These are phyloP conservation scores for Actinostola sp. DNA, from an alignment of 92 coral and sea anemone species.

Conservation along the genomic window DNA sequence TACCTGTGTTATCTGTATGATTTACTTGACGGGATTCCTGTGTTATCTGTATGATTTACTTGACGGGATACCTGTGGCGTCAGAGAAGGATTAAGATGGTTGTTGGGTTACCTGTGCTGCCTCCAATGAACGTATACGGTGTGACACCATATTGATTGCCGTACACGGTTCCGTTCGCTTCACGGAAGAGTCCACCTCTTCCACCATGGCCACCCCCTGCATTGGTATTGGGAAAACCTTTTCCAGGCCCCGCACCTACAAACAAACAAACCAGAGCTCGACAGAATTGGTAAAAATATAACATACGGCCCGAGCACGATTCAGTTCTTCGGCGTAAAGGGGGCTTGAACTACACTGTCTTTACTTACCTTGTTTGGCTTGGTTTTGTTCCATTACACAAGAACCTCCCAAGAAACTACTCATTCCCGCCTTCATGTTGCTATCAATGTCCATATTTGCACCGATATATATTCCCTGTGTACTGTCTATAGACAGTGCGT, in stretches of 20 bases:
- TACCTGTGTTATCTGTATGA: too few relatives aligned
- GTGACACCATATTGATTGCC: slow-evolving; percentile 41
- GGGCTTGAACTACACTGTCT: too few relatives aligned
- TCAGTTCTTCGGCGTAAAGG: too few relatives aligned
- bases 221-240: slow-evolving; percentile 18
- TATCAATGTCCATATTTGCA: slow-evolving; percentile 32
- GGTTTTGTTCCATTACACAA: slow-evolving; percentile 18
- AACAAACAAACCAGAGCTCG: background rate
- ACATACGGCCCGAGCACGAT: too few relatives aligned
- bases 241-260: slow-evolving; percentile 67
- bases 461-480: slow-evolving; percentile 73
- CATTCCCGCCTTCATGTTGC: background rate
- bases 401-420: slow-evolving; percentile 60
- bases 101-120: slow-evolving; percentile 63
- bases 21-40: too few relatives aligned
- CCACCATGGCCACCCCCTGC: slow-evolving; percentile 91
- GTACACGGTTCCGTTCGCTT: slow-evolving; percentile 13
- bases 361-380: background rate
- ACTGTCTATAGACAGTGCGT: slow-evolving; percentile 54
- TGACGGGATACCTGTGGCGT: too few relatives aligned
- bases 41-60: too few relatives aligned
- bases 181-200: slow-evolving; percentile 66
- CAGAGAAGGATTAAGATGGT: background rate
- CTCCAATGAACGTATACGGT: slow-evolving; percentile 47
- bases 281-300: background rate